Conservation (phyloP, 2,888 invertebrate species). For the Meiosimyza platycephala region DNA sequence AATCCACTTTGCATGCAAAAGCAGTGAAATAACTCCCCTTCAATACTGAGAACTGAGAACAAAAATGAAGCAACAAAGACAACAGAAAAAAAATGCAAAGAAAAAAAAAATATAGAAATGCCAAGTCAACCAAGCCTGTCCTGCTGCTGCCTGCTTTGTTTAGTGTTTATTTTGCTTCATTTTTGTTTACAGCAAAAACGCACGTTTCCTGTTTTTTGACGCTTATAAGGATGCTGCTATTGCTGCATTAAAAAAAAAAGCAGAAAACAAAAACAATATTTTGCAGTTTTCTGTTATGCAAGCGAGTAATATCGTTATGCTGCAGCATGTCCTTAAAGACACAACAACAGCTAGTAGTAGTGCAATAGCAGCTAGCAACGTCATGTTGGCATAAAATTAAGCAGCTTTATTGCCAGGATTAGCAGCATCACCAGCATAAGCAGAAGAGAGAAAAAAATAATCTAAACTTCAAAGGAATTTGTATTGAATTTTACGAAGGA, state of each 20-base stretch:
- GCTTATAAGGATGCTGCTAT: not conserved
- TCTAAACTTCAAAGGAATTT: not conserved
- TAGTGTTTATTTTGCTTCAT: no score
- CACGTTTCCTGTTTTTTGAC: constrained; percentile 26
- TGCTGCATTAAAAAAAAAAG: not conserved
- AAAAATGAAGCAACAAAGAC: no score
- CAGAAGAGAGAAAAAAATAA: not conserved
- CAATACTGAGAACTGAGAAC: not conserved
- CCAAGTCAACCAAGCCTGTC: no score
- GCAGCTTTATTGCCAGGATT: constrained; percentile 60
- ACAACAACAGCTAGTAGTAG: not conserved
- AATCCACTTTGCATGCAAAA: constrained; percentile 34
- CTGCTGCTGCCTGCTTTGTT: not conserved
- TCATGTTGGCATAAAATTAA: constrained; percentile 56
- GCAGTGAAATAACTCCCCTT: constrained; percentile 9
- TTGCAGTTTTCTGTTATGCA: no score
- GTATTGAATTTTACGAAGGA: not conserved
- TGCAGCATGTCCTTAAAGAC: not conserved
- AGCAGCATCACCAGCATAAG: constrained; percentile 43
- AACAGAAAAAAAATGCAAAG: no score
- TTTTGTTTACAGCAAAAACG: constrained; percentile 32
- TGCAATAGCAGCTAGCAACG: not conserved
- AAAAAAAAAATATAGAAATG: no score
- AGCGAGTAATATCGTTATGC: no score
- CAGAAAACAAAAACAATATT: not conserved